Base-by-base conservation (phyloP, 2,797 vertebrate genomes). In the Smutsia gigantea region DNA sequence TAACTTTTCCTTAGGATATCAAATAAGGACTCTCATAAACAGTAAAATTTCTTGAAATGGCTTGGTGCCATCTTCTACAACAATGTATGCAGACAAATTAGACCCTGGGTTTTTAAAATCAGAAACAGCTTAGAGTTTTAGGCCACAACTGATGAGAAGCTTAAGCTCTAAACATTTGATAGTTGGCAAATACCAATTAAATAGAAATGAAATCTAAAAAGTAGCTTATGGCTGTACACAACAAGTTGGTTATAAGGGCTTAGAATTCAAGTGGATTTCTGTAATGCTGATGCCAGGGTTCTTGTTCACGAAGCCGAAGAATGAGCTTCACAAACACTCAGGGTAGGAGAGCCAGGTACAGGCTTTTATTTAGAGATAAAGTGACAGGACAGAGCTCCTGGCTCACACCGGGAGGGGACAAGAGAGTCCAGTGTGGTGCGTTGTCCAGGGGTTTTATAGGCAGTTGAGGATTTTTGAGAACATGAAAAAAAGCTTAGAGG, bases 231-330 rank as follows among this genome's bases (percentile, higher is more conserved):
- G 59, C 37, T 75, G 94, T 84, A 55, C 37, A 10, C 15, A 71
- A 86, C 29, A 71, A 83, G 37, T 53, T n/a, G 15, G 57, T 53
- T 64, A 92, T 6, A 5, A 57, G 29, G 19, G 18, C 66, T 93
- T 53, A 94, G 57, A 68, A 75, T 77, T 84, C 87, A 89, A 83
- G 61, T 37, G 31, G 25, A 81, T 71, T 90, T 96, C 49, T 51
- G 55, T 71, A 61, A 72, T 39, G 39, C 39, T 39, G 39, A 39
- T 39, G 39, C 39, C 39, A 7, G 39, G 39, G 39, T 39, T 39
- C 39, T 39, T 39, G 39, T 7, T 39, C 39, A 39, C 39, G 39
- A 39, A 39, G 39, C 39, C 39, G 39, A 39, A 39, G 39, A 39
- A 39, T 39, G 39, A 39, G 39, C 39, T 39, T 39, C 39, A 39